phyloP scores from a whole-genome alignment of 2,797 vertebrate species.

The Kryptopterus vitreolus region DNA sequence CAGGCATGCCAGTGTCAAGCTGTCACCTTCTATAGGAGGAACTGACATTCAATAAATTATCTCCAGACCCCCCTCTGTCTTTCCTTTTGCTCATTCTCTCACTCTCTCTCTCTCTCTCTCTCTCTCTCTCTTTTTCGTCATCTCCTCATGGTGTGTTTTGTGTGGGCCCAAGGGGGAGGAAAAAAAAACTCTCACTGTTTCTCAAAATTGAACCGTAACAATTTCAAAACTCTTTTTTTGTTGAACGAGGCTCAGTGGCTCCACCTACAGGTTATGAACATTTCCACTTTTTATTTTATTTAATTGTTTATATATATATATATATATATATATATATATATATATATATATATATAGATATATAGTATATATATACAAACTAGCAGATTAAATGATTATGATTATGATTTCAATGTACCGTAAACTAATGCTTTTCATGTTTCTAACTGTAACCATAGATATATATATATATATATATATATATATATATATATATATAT shows the following conservation, averaged over 20 bases:
- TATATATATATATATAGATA: too few species aligned
- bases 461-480: too few species aligned
- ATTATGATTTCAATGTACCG: too few species aligned
- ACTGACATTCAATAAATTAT: slow-evolving; percentile 32
- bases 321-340: too few species aligned
- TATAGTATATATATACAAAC: too few species aligned
- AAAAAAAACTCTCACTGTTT: not conserved
- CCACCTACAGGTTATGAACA: not conserved
- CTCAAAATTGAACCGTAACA: not conserved
- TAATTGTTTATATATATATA: too few species aligned
- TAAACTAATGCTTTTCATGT: too few species aligned
- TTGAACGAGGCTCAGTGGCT: not conserved
- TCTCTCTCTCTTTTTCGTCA: not conserved
- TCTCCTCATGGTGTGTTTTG: not conserved
- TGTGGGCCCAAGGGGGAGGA: not conserved
- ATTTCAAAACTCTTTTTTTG: not conserved
- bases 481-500: too few species aligned
- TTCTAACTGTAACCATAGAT: too few species aligned
- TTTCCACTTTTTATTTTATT: slow-evolving; percentile 2
- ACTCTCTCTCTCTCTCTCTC: not conserved
- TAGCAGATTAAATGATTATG: too few species aligned
- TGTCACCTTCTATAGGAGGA: slow-evolving; percentile 27
- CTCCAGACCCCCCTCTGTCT: not conserved
- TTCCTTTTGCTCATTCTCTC: not conserved
- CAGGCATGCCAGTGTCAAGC: slow-evolving; percentile 21